A percentile compares a stretch with the other conserved stretches of the same genome.
These are phyloP conservation scores for Phyllotreta cruciferae DNA, from an alignment of 2,888 invertebrate species.

Conservation along the genomic window DNA sequence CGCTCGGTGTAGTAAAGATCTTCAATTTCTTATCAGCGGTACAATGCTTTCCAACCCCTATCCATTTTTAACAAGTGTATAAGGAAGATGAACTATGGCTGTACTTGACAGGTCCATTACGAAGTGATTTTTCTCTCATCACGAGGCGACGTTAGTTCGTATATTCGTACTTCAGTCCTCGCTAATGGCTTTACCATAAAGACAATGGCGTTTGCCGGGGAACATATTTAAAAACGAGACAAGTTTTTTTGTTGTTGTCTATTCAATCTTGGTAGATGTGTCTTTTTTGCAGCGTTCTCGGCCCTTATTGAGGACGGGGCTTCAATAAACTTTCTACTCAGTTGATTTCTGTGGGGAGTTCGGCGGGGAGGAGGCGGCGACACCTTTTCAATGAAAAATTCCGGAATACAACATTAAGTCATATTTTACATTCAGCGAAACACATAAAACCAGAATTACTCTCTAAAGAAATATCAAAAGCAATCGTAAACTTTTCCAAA, in stretches of 20 bases:
- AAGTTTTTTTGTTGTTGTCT: no score
- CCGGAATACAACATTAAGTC: slow-evolving; percentile 14
- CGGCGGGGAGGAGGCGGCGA: no score
- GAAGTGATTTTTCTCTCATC: slow-evolving; percentile 24
- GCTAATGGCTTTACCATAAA: no score
- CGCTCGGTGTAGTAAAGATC: slow-evolving; percentile 2
- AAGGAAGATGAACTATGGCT: slow-evolving; percentile 30
- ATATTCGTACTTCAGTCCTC: no score
- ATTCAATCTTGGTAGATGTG: no score
- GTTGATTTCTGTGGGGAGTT: slow-evolving; percentile 12
- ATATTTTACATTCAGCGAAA: slow-evolving; percentile 20
- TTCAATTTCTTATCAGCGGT: slow-evolving; percentile 26
- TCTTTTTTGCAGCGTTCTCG: neutral
- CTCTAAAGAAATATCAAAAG: slow-evolving; percentile 28
- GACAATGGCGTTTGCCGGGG: no score
- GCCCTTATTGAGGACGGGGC: neutral
- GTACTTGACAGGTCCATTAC: slow-evolving; percentile 39
- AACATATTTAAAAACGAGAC: no score
- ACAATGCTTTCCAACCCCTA: slow-evolving; percentile 24
- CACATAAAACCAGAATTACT: slow-evolving; percentile 26
- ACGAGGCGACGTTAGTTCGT: neutral
- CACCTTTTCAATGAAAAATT: slow-evolving; percentile 10
- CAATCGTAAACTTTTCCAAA: slow-evolving; percentile 31
- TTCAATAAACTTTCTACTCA: slow-evolving; percentile 10
- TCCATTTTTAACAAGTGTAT: slow-evolving; percentile 26